Percentiles rank a stretch among this genome's conserved stretches.
These are phyloP conservation scores for Athene noctua DNA, from an alignment of 2,113 vertebrate genomes.

Conservation along the genomic window DNA sequence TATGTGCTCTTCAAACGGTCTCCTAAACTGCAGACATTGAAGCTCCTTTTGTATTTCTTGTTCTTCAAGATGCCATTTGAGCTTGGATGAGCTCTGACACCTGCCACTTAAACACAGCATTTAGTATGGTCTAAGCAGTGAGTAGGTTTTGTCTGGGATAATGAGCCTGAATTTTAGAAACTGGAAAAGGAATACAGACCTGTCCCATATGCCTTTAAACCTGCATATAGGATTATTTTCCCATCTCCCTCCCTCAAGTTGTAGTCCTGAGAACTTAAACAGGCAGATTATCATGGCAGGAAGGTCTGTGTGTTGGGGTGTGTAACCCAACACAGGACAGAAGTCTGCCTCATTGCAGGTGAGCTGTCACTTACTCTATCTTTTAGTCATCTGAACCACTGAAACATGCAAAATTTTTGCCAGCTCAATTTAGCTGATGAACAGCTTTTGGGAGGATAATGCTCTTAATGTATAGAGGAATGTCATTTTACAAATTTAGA, in stretches of 20 bases:
- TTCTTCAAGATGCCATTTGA: not conserved
- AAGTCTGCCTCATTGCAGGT: not conserved
- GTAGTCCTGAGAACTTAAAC: not conserved
- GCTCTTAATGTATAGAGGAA: not conserved
- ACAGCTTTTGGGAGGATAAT: not conserved
- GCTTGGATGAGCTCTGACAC: not conserved
- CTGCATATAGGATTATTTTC: not conserved
- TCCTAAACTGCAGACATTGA: not conserved
- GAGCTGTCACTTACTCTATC: not conserved
- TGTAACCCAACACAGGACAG: not conserved
- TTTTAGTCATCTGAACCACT: not conserved
- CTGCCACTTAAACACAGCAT: not conserved
- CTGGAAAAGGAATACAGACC: not conserved
- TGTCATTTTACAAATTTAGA: not conserved
- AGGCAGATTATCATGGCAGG: not conserved
- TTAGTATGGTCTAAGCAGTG: not conserved
- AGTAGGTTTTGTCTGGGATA: not conserved
- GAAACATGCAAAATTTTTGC: not conserved
- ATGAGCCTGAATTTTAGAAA: not conserved
- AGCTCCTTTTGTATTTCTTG: not conserved
- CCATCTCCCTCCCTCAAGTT: not conserved
- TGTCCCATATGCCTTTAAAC: not conserved
- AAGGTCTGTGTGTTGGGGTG: accelerated
- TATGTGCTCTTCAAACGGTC: not conserved
- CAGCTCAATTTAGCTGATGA: not conserved